phyloP scores from a whole-genome alignment of 2,113 vertebrate species.

The Oncorhynchus nerka region DNA sequence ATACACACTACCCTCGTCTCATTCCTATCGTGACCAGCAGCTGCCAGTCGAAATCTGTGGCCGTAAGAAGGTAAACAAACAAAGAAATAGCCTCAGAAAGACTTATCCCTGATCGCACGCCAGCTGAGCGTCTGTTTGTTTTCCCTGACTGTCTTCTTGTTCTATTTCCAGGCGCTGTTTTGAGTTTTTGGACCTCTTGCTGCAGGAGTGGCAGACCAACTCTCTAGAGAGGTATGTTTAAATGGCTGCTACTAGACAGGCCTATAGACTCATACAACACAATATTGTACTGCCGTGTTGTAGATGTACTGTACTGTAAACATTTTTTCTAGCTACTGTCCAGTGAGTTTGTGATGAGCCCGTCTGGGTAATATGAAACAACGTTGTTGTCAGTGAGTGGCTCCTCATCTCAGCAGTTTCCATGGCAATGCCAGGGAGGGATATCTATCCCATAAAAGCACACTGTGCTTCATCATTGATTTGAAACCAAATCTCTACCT shows the following conservation, averaged over 20 bases:
- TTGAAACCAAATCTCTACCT: constrained; percentile 45
- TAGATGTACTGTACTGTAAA: too few species aligned
- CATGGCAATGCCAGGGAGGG: constrained; percentile 43
- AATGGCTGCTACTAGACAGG: not conserved
- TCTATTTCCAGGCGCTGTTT: constrained; percentile 80
- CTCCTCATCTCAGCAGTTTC: constrained; percentile 26
- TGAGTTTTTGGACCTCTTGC: constrained; percentile 88
- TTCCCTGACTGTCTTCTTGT: not conserved
- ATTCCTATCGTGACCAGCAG: constrained; percentile 95
- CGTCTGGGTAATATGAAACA: constrained; percentile 32
- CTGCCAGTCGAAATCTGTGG: constrained; percentile 92
- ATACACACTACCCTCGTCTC: constrained; percentile 91
- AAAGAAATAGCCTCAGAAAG: not conserved
- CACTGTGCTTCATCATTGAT: constrained; percentile 31
- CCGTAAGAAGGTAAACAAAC: constrained; percentile 83
- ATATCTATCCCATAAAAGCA: constrained; percentile 31
- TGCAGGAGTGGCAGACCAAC: constrained; percentile 90
- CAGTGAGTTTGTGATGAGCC: not conserved
- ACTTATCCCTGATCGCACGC: not conserved
- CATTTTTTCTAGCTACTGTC: too few species aligned
- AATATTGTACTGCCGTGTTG: too few species aligned
- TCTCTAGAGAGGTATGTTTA: constrained; percentile 84
- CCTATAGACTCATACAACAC: too few species aligned
- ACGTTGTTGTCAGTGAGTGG: not conserved
- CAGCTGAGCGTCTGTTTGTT: not conserved